A percentile compares a stretch with the other conserved stretches of the same genome.
phyloP scores from a whole-genome alignment of 1,140 invertebrate genomes.

The Magallana angulata region DNA sequence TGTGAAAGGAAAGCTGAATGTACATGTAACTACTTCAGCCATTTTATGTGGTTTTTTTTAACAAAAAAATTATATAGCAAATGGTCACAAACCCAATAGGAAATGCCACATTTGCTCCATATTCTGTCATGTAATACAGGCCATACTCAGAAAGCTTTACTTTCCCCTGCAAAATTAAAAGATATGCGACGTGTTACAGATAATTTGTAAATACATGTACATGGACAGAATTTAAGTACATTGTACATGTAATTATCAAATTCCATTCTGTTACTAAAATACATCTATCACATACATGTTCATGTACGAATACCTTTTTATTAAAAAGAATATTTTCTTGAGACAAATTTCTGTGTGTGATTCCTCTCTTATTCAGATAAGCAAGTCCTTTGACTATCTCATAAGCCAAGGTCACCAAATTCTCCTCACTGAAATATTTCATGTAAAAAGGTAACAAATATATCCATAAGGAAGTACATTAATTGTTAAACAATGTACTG shows the following conservation, averaged over 20 bases:
- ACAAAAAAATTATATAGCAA: not conserved
- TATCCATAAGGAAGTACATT: not conserved
- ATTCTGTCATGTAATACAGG: slow-evolving; percentile 93
- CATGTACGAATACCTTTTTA: slow-evolving; percentile 79
- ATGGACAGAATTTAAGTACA: too few relatives aligned
- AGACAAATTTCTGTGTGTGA: slow-evolving; percentile 90
- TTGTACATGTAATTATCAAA: too few relatives aligned
- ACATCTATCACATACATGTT: not conserved
- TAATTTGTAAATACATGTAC: too few relatives aligned
- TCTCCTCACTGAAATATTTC: slow-evolving; percentile 73
- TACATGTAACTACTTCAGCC: too few relatives aligned
- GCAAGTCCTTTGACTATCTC: slow-evolving; percentile 88
- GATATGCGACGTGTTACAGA: too few relatives aligned
- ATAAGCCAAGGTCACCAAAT: slow-evolving; percentile 84
- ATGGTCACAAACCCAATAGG: slow-evolving; percentile 88
- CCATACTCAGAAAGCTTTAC: slow-evolving; percentile 96
- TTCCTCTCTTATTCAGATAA: slow-evolving; percentile 86
- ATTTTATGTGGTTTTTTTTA: too few relatives aligned
- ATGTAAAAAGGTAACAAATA: not conserved
- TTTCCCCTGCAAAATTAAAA: slow-evolving; percentile 75
- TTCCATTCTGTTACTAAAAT: too few relatives aligned
- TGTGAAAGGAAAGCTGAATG: too few relatives aligned
- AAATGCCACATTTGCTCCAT: slow-evolving; percentile 91
- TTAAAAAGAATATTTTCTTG: slow-evolving; percentile 92
- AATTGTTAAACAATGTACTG: not conserved